Base-by-base conservation (phyloP, 2,888 invertebrate genomes). In the Cyaniris semiargus region DNA sequence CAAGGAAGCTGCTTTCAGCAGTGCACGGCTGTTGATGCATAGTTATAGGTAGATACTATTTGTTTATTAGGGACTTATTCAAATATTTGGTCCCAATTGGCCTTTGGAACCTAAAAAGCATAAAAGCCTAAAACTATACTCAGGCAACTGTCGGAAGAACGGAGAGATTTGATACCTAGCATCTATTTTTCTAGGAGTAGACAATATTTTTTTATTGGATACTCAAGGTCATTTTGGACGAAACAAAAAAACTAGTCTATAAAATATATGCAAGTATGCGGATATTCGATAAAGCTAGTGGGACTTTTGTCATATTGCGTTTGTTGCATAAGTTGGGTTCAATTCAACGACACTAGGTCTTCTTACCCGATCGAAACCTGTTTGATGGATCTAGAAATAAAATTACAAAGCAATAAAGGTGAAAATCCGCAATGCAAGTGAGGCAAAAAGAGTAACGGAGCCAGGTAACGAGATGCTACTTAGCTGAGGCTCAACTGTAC, bases 371-470 rank as follows among this genome's bases (percentile, higher is more conserved):
- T 74, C 27, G 27, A 27, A 74, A 74, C 74, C 74, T 80, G 81
- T 81, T 78, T 56, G 15, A 31, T 44, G 76, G 70, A 76, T 79
- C 78, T 80, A 76, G 80, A 79, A 81, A 83, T 83, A 86, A 84
- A 87, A 85, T 84, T 83, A 83, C 85, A 85, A 86, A 83, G 83
- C 78, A 82, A 83, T 81, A 79, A 83, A 88, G 87, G 86, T 89
- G 84, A 90, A 90, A 86, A 89, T 87, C 86, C 88, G 86, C 88
- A 82, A 85, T 78, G 82, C 83, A 86, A 86, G 83, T 81, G 83
- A 85, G 87, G 86, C 86, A 91, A 90, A 91, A 91, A 88, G 87
- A 88, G 85, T 89, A 91, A 90, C 88, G 90, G 89, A 71, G 18
- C 31, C 53, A 44, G 83, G 85, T 86, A 86, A 86, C 89, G 88